Evolutionary conservation across 2,113 vertebrate genomes (phyloP).

Genomic region (Scortum barcoo): DNA sequence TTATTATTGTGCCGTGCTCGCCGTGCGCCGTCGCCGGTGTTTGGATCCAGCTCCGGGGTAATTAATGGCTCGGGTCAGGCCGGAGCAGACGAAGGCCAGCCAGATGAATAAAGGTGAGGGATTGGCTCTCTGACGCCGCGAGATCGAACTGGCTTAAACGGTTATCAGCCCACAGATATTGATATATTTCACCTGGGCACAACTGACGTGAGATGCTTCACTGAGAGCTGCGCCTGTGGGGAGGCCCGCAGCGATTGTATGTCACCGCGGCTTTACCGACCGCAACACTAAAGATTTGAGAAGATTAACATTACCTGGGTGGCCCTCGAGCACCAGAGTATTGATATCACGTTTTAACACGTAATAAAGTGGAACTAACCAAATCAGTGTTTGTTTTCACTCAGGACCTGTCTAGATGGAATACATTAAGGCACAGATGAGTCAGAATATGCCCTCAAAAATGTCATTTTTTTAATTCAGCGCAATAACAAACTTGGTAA

Average conservation of each 20-base stretch:
- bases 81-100: slow-evolving; percentile 55
- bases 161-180: slow-evolving; percentile 72
- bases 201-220: slow-evolving; percentile 51
- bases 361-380: slow-evolving; percentile 1
- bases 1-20: slow-evolving; percentile 53
- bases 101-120: slow-evolving; percentile 76
- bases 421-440: neutral
- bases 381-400: neutral
- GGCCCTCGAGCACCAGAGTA: neutral
- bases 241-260: slow-evolving; percentile 5
- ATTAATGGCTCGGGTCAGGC: slow-evolving; percentile 67
- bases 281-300: slow-evolving; percentile 16
- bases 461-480: neutral
- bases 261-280: slow-evolving; percentile 22
- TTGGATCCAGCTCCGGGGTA: slow-evolving; percentile 63
- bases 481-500: neutral
- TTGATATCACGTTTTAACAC: neutral
- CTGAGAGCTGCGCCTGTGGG: slow-evolving; percentile 32
- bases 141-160: slow-evolving; percentile 74
- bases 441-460: neutral
- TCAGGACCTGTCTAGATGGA: neutral
- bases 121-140: slow-evolving; percentile 53
- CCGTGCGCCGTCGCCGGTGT: slow-evolving; percentile 31
- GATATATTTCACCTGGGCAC: slow-evolving; percentile 70
- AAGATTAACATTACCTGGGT: slow-evolving; percentile 18